Percentiles rank a stretch among this genome's conserved stretches.
Conservation (phyloP, 2,113 vertebrate species). For the Ranitomeya variabilis region DNA sequence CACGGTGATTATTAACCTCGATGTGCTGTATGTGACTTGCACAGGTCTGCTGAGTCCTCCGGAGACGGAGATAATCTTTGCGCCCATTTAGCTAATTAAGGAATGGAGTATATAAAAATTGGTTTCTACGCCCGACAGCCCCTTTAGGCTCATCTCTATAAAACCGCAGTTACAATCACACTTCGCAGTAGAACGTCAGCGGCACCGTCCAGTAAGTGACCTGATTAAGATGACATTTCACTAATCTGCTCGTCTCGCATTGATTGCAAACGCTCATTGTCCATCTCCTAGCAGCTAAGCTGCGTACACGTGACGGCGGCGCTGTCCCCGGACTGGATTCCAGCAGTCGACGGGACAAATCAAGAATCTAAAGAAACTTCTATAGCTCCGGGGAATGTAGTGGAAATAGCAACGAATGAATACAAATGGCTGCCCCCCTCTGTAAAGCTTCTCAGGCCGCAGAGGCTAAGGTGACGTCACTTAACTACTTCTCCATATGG, state of each 20-base stretch:
- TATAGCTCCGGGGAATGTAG: neutral
- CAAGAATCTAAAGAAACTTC: neutral
- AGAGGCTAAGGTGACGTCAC: neutral
- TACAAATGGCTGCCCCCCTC: neutral
- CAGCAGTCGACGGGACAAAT: neutral
- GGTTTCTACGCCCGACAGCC: too few relatives aligned
- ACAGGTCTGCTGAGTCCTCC: too few relatives aligned
- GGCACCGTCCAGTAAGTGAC: constrained; percentile 54
- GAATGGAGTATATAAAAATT: too few relatives aligned
- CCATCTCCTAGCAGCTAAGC: constrained; percentile 64
- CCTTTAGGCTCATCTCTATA: neutral
- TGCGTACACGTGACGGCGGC: constrained; percentile 45
- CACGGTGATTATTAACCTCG: too few relatives aligned
- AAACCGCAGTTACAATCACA: neutral
- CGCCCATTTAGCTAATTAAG: too few relatives aligned
- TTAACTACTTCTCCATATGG: neutral
- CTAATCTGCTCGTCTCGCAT: constrained; percentile 52
- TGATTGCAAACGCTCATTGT: constrained; percentile 8
- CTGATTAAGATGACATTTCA: constrained; percentile 60
- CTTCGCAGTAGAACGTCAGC: constrained; percentile 33
- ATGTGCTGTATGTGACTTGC: too few relatives aligned
- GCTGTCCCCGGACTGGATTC: constrained; percentile 5
- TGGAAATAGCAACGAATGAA: neutral
- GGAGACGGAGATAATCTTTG: too few relatives aligned
- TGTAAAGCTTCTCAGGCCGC: neutral